These are phyloP conservation scores for Leucozona laternaria DNA, from an alignment of 2,888 invertebrate genomes.

Conservation along the genomic window DNA sequence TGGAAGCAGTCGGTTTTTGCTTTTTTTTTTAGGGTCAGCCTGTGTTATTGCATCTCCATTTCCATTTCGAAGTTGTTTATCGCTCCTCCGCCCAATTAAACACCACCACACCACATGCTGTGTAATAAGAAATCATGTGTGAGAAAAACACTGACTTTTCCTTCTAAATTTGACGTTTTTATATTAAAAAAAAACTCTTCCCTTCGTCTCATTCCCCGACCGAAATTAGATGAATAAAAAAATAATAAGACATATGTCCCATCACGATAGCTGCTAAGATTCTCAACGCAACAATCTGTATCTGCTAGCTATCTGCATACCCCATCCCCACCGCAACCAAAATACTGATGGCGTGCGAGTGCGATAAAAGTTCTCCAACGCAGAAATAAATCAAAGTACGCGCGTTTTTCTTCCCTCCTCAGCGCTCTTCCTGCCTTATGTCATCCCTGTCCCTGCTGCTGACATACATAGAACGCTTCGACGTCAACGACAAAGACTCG, in stretches of 20 bases:
- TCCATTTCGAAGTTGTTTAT: constrained; percentile 61
- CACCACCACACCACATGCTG: constrained; percentile 50
- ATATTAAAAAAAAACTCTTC: neutral
- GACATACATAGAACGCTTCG: constrained; percentile 3
- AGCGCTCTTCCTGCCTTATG: neutral
- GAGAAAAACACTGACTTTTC: constrained; percentile 50
- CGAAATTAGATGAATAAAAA: constrained; percentile 28
- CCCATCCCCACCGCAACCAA: constrained; percentile 25
- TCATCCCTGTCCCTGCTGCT: constrained; percentile 2
- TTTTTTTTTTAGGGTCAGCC: constrained; percentile 39
- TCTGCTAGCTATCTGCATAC: neutral
- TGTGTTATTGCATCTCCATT: constrained; percentile 49
- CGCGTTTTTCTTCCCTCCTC: constrained; percentile 7
- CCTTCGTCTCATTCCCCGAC: constrained; percentile 19
- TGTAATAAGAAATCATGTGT: constrained; percentile 49
- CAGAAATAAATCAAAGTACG: constrained; percentile 69
- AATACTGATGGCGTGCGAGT: constrained; percentile 53
- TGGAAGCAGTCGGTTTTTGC: neutral
- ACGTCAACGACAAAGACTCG: constrained; percentile 29
- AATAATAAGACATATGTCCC: constrained; percentile 61
- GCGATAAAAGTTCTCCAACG: constrained; percentile 68
- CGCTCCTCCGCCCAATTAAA: constrained; percentile 51
- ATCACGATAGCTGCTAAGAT: constrained; percentile 60
- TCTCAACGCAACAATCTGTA: constrained; percentile 69
- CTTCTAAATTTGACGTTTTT: constrained; percentile 51